A percentile compares a stretch with the other conserved stretches of the same genome.
Evolutionary conservation across 1,140 invertebrate genomes (phyloP).

Genomic region (Lepidurus arcticus): DNA sequence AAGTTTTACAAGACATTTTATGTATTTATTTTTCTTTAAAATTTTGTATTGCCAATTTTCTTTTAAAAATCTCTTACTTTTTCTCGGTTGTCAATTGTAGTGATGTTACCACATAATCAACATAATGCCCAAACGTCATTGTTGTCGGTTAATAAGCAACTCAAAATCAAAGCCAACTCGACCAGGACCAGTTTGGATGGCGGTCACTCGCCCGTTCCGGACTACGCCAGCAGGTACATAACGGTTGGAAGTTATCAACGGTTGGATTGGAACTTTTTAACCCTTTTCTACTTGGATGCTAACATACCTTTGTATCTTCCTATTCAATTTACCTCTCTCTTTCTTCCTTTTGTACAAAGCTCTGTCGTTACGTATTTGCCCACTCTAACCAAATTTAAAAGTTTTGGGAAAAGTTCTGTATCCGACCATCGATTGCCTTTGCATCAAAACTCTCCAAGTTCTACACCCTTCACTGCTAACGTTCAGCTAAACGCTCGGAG

Average conservation of each 20-base stretch:
- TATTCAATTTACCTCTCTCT: neutral
- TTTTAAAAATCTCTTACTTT: conserved; percentile 24
- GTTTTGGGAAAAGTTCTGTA: neutral
- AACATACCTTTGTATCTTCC: neutral
- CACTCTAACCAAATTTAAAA: neutral
- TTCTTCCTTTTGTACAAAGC: neutral
- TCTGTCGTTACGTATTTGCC: neutral
- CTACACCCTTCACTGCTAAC: neutral
- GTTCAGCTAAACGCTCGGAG: neutral
- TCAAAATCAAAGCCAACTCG: conserved; percentile 29
- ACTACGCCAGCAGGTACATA: conserved; percentile 24
- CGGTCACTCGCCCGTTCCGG: conserved; percentile 26
- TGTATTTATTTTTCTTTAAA: neutral
- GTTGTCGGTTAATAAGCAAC: conserved; percentile 42
- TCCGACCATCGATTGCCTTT: conserved; percentile 8
- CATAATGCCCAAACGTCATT: conserved; percentile 61
- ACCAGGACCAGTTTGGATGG: conserved; percentile 25
- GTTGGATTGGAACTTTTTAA: neutral
- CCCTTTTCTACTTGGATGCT: conserved; percentile 7
- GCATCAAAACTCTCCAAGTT: neutral
- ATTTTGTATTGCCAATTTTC: neutral
- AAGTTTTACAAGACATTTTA: conserved; percentile 34
- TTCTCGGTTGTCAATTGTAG: conserved; percentile 42
- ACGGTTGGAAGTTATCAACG: neutral
- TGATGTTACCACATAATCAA: conserved; percentile 50